Base-by-base conservation (phyloP, 2,888 invertebrate species). In the Clanis bilineata region DNA sequence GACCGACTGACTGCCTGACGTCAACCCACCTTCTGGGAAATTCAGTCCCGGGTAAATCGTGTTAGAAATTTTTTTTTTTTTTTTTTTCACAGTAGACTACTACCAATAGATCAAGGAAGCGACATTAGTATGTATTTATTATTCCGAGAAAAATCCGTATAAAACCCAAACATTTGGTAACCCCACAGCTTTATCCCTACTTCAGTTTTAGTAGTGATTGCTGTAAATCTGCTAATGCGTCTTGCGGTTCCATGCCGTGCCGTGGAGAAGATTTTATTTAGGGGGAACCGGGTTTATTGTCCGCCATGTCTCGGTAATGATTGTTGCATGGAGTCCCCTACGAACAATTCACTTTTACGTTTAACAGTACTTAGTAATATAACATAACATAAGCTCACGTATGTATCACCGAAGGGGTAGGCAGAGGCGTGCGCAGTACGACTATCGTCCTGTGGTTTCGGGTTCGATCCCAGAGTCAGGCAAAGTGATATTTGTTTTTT, bases 121-220 rank as follows among this genome's bases (percentile, higher is more conserved):
- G n/a, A n/a, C n/a, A n/a, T n/a, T n/a, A n/a, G n/a, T n/a, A n/a
- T 1, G 12, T 10, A 36, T 36, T 3, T 10, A 36, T 2, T 36
- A 7, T 10, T 12, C 36, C 1, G 12, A 36, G 39, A 41, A 41
- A 39, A 41, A 9, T 41, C 23, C 22, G 3, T 3, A 0, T 1
- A 22, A 1, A 28, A 28, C 18, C 3, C 32, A 4, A 28, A 51
- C 9, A 32, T 32, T 15, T 51, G 32, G 51, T 32, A 18, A 32
- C 32, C 28, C 15, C 28, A 32, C 75, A 68, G 72, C 70, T 79
- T 80, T 83, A 85, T 85, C 85, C 83, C 83, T 76, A 80, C 85
- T 83, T 84, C 74, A 80, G 83, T 83, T 83, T 84, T 79, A 85
- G 82, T 82, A 83, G 83, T 84, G 81, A 77, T 85, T 86, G 86